phyloP scores from a whole-genome alignment of 1,140 invertebrate genomes.

The Metopolophium dirhodum region DNA sequence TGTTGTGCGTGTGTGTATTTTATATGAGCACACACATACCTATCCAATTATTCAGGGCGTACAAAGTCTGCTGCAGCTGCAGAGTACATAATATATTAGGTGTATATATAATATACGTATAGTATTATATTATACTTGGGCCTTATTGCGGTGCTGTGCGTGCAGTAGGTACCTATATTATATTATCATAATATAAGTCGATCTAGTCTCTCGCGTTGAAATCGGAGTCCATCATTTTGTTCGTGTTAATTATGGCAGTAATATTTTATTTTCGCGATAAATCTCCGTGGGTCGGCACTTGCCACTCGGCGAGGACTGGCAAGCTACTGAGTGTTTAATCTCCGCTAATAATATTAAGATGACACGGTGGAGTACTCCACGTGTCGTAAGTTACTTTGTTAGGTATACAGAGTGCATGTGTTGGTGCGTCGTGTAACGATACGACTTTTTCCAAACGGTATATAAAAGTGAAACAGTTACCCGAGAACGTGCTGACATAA shows the following conservation, averaged over 20 bases:
- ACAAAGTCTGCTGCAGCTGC: not conserved
- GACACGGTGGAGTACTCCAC: not conserved
- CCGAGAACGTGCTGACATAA: not conserved
- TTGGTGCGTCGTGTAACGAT: not conserved
- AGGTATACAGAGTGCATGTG: no score
- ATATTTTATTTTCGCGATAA: not conserved
- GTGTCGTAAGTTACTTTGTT: no score
- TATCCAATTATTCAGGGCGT: constrained; percentile 11
- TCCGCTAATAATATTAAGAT: not conserved
- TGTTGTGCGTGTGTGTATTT: not conserved
- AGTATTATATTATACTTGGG: not conserved
- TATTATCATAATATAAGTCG: not conserved
- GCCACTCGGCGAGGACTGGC: not conserved
- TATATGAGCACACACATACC: not conserved
- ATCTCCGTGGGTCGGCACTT: not conserved
- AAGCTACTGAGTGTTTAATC: not conserved
- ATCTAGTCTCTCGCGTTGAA: not conserved
- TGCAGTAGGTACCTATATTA: not conserved
- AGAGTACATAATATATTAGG: constrained; percentile 1
- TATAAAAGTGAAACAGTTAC: not conserved
- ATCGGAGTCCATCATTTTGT: not conserved
- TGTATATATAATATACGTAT: not conserved
- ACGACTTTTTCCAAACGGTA: not conserved
- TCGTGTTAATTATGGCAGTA: not conserved
- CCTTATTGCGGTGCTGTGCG: not conserved